Evolutionary conservation across 1,140 invertebrate species (phyloP), one percentile per base, ranked within the genome.

Genomic region (Adoxophyes honmai): DNA sequence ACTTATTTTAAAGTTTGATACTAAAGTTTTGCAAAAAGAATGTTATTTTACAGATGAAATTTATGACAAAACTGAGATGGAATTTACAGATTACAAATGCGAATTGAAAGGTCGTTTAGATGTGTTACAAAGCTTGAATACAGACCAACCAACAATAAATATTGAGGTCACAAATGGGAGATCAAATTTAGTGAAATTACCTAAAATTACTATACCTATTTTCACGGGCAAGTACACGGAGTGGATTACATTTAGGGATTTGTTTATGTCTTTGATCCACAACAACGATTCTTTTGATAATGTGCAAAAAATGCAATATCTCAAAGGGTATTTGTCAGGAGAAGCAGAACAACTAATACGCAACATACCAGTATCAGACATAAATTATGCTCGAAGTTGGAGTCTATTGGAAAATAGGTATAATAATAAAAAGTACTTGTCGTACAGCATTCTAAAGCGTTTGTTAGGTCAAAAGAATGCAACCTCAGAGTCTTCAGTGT

Each of bases 241-340:
- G 18, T 38, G 55, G 54, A 28, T 15, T 1, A 16, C 16, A 11
- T 52, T 74, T 38, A 34, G 53, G 6, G 64, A 72, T 16, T 59
- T 57, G 0, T 75, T 75, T 55, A 36, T 18, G 6, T 63, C 63
- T 3, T 34, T 75, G 4, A 57, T 71, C 11, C 52, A 74, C 44
- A 34, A 62, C 35, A 60, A 67, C 36, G 9, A 37, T 1, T 14
- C 37, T 6, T 38, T 74, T 33, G 15, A 52, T 3, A 39, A 57
- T 15, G 53, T 70, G 6, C 38, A 67, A 33, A 64, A 66, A 39
- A 21, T 69, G 14, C 60, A 62, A n/a, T n/a, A n/a, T n/a, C n/a
- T n/a, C n/a, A n/a, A n/a, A n/a, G n/a, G n/a, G n/a, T n/a, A n/a
- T n/a, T 38, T 71, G 73, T 54, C 16, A 0, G 68, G 62, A 4